Evolutionary conservation across 2,888 invertebrate genomes (phyloP), one percentile per base, ranked within the genome.

Genomic region (Calameuta pallipes): DNA sequence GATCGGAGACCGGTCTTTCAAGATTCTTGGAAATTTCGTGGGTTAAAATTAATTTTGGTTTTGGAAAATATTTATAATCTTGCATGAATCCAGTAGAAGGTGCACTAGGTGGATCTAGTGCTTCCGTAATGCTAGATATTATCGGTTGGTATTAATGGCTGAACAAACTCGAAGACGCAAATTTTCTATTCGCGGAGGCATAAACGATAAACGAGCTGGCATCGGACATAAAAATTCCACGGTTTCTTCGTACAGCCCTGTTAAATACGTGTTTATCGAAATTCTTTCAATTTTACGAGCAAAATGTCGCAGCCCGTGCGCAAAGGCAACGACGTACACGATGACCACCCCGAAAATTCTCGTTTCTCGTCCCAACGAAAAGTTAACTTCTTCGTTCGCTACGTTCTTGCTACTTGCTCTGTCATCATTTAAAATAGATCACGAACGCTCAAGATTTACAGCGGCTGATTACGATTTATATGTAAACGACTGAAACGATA

Each of bases 391-490:
- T 56, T 56, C 56, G 56, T 56, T 23, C 56, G 23, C 2, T 56
- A 23, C 23, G 56, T 56, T 56, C 23, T 56, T 23, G 56, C 56
- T 56, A 31, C 33, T 34, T 33, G 33, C 33, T 71, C 30, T 34
- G 71, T 71, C 71, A 71, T 31, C 71, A 71, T 71, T 71, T 71
- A 71, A 71, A 71, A 71, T 71, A 71, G 71, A 71, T 31, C 71
- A 23, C 12, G 34, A 23, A 15, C 56, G 56, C 56, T 23, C 23
- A 56, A 23, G 23, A 56, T 56, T 56, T 23, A 56, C 23, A 56
- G 56, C 56, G 56, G 9, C 6, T 2, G 56, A 56, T 23, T 23
- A 56, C 56, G 9, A 56, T 56, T 56, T 15, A 41, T 6, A 15
- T 41, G 15, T 41, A 41, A 41, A 41, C 41, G 41, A 41, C 15